Percentiles rank a stretch among this genome's conserved stretches.
Evolutionary conservation across 2,797 vertebrate species (phyloP).

Genomic region (Megalops cyprinoides): DNA sequence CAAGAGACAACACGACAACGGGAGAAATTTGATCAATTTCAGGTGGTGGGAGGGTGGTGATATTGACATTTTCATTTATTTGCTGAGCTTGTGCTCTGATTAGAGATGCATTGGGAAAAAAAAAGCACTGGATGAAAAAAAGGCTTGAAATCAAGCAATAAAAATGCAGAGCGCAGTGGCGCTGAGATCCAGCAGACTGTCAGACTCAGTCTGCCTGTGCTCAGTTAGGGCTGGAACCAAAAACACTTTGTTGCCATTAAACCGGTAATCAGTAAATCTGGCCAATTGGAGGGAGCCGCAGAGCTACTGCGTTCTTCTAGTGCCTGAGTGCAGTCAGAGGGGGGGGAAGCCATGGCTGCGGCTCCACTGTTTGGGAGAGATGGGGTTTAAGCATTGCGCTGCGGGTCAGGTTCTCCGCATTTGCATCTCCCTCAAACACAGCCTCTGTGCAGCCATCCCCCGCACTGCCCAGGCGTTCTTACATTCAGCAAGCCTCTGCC

Average conservation of each 20-base stretch:
- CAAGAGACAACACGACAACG: conserved; percentile 2
- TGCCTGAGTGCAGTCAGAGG: too few relatives aligned
- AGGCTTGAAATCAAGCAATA: neutral
- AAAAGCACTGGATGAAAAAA: neutral
- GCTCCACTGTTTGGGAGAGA: too few relatives aligned
- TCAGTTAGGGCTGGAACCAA: too few relatives aligned
- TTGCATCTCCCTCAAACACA: neutral
- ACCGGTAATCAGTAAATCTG: too few relatives aligned
- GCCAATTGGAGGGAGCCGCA: too few relatives aligned
- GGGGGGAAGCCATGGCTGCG: too few relatives aligned
- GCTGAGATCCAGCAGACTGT: neutral
- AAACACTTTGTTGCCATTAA: too few relatives aligned
- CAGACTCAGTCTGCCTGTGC: too few relatives aligned
- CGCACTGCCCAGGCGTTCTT: neutral
- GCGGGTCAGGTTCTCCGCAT: neutral
- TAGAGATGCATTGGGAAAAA: neutral
- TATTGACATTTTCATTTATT: conserved; percentile 7
- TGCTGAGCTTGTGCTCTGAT: neutral
- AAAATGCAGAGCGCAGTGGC: neutral
- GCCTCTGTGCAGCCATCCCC: neutral
- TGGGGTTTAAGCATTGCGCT: neutral
- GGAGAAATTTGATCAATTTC: conserved; percentile 7
- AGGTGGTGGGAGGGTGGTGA: conserved; percentile 6
- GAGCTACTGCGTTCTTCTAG: too few relatives aligned
- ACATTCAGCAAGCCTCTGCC: neutral